Conservation (phyloP, 1,140 invertebrate species). For the Chelonus insularis region DNA sequence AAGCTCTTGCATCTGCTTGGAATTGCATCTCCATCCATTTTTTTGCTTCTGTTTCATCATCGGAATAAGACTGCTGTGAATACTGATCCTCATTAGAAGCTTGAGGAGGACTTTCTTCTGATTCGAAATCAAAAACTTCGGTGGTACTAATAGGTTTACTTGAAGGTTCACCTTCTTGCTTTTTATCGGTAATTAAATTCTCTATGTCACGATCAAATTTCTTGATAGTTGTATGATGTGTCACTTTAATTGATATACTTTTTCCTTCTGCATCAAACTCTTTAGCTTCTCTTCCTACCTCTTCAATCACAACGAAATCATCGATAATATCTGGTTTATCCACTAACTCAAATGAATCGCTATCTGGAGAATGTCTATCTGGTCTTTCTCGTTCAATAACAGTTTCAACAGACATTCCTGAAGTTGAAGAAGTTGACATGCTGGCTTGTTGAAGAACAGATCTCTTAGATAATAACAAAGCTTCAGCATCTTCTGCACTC, state of each 20-base stretch:
- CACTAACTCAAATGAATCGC: constrained; percentile 87
- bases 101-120: constrained; percentile 73
- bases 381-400: constrained; percentile 62
- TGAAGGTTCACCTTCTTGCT: constrained; percentile 36
- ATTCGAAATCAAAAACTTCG: constrained; percentile 72
- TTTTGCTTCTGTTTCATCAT: constrained; percentile 71
- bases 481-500: constrained; percentile 11
- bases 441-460: constrained; percentile 46
- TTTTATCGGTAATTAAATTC: constrained; percentile 61
- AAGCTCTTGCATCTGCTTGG: constrained; percentile 68
- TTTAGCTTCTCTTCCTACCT: constrained; percentile 79
- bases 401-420: constrained; percentile 54
- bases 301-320: constrained; percentile 84
- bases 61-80: constrained; percentile 53
- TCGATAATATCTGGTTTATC: constrained; percentile 84
- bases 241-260: constrained; percentile 67
- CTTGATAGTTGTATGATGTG: constrained; percentile 55
- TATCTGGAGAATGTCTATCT: constrained; percentile 71
- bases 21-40: constrained; percentile 90
- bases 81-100: constrained; percentile 57
- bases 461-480: constrained; percentile 16
- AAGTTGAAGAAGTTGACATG: constrained; percentile 56
- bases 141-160: constrained; percentile 46
- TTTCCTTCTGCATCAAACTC: constrained; percentile 81
- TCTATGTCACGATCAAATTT: constrained; percentile 76